phyloP scores from a whole-genome alignment of 1,140 invertebrate genomes.

The Gryllus bimaculatus region DNA sequence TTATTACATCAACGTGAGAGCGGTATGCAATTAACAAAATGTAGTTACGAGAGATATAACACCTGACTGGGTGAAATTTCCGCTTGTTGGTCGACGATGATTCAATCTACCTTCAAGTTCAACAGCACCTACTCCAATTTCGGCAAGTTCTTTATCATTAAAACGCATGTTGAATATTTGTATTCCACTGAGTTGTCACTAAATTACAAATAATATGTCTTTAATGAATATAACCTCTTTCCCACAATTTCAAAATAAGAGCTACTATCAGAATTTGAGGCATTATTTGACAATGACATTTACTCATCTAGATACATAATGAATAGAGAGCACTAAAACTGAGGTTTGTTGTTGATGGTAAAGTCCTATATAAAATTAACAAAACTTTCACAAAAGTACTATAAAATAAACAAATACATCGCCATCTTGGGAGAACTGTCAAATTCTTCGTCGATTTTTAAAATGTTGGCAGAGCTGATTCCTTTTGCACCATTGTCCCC shows the following conservation, averaged over 20 bases:
- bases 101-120: constrained; percentile 17
- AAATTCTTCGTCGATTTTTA: background rate
- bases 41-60: background rate
- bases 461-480: no score
- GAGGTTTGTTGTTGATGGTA: no score
- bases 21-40: no score
- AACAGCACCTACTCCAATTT: constrained; percentile 2
- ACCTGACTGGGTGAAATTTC: constrained; percentile 28
- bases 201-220: no score
- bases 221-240: no score
- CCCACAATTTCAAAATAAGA: no score
- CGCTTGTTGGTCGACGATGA: constrained; percentile 22
- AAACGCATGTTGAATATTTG: constrained; percentile 13
- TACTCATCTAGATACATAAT: no score
- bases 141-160: constrained; percentile 15
- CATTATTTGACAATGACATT: no score
- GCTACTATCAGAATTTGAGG: no score
- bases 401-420: background rate
- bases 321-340: no score
- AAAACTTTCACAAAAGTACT: background rate
- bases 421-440: background rate
- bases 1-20: no score
- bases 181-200: background rate
- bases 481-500: no score
- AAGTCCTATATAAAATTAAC: background rate